Base-by-base conservation (phyloP, 1,140 invertebrate species). In the Drosophila mauritiana region DNA sequence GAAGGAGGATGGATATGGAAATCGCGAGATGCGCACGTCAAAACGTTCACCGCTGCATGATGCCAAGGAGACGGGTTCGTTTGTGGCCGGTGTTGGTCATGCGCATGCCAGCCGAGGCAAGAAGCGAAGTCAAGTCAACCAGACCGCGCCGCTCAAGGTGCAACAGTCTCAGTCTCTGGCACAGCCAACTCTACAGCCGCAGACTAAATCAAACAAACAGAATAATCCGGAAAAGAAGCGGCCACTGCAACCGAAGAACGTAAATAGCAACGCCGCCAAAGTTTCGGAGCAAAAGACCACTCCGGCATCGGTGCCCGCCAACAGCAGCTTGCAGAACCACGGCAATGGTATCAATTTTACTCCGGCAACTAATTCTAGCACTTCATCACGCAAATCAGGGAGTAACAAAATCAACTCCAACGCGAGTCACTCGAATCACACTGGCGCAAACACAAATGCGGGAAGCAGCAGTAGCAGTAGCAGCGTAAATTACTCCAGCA, bases 21-120 rank as follows among this genome's bases (percentile, higher is more conserved):
- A 34, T 48, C 79, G 85, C 0, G 76, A 77, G 22, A 46, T 59
- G 48, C 78, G 89, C 5, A 53, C 67, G 22, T 57, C 76, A 2
- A 91, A 91, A 20, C 86, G 86, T 8, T 91, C 90, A 5, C 90
- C 90, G 1, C 42, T 84, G 25, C 86, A 91, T 54, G 90, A 91
- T 34, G 48, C 78, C 25, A 91, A 91, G 51, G 90, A 89, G n/a
- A 45, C 56, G 39, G 31, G 63, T 39, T 37, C 59, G 7, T 17
- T 31, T 10, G 36, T 31, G 7, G 10, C 64, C 25, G 34, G 42
- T 27, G 52, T 46, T 7, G 51, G 78, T 10, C 76, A 86, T 68
- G 37, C 51, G 2, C 57, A 75, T 39, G 61, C 64, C 25, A 51
- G 73, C 7, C 80, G 84, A 7, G 64, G 58, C 20, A 89, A 89